A percentile compares a stretch with the other conserved stretches of the same genome.
Conservation (phyloP, 2,113 vertebrate genomes). For the Ovis canadensis region DNA sequence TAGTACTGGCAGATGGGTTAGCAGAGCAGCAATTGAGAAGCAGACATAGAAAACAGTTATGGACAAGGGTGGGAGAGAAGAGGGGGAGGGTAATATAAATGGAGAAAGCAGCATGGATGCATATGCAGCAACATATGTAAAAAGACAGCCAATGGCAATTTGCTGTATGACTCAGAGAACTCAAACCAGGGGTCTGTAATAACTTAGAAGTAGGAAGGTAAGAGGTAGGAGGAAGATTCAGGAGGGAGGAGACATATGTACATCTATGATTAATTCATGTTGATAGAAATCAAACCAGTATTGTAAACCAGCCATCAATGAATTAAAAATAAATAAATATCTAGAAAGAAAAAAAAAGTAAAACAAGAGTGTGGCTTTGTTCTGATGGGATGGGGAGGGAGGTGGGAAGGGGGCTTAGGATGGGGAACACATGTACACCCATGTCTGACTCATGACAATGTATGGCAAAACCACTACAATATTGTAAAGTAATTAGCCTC, state of each 20-base stretch:
- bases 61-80: not conserved
- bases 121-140: not conserved
- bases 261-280: not conserved
- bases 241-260: not conserved
- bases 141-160: not conserved
- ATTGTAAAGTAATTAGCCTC: not conserved
- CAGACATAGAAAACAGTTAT: not conserved
- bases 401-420: not conserved
- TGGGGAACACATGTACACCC: not conserved
- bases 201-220: not conserved
- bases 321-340: not conserved
- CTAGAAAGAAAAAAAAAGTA: not conserved
- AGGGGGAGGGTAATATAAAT: not conserved
- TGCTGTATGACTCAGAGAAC: not conserved
- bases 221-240: not conserved
- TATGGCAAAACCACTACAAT: not conserved
- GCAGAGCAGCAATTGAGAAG: not conserved
- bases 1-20: not conserved
- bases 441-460: not conserved
- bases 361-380: not conserved
- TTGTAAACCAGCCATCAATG: not conserved
- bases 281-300: not conserved
- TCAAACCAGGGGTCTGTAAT: not conserved
- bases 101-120: not conserved
- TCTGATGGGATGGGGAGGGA: not conserved